A percentile compares a stretch with the other conserved stretches of the same genome.
Evolutionary conservation across 2,113 vertebrate genomes (phyloP).

Genomic region (Limanda limanda): DNA sequence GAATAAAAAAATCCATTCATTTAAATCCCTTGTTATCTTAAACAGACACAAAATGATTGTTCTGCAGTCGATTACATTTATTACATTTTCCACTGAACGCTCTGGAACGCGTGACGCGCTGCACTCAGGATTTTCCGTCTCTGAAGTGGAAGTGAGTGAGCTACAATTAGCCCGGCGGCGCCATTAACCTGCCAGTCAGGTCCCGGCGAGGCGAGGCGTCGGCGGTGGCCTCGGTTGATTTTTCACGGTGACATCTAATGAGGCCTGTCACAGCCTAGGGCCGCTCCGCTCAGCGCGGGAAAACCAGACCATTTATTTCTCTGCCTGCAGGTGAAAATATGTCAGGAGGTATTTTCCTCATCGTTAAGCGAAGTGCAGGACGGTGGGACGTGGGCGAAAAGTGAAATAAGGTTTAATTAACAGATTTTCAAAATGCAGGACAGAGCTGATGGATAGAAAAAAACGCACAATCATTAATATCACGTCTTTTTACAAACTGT

Average conservation of each 20-base stretch:
- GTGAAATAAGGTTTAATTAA: no score
- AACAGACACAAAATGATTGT: no score
- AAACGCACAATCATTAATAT: no score
- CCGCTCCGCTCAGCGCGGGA: neutral
- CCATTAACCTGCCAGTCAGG: conserved; percentile 54
- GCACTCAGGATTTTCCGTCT: conserved; percentile 16
- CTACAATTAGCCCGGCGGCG: conserved; percentile 37
- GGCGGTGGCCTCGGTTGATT: neutral
- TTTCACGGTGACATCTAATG: conserved; percentile 33
- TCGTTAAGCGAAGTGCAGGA: neutral
- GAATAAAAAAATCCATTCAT: no score
- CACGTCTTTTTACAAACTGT: no score
- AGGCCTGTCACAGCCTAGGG: conserved; percentile 23
- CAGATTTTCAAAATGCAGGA: no score
- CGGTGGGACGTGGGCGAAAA: no score
- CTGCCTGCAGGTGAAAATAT: conserved; percentile 8
- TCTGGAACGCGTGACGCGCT: no score
- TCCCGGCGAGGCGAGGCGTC: neutral
- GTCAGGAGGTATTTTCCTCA: neutral
- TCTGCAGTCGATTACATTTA: no score
- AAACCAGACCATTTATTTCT: conserved; percentile 18
- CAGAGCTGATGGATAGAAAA: no score
- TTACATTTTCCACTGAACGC: neutral
- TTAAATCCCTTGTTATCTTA: no score
- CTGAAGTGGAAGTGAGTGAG: conserved; percentile 18